Evolutionary conservation across 2,797 vertebrate species (phyloP), one percentile per base, ranked within the genome.

Genomic region (Sebastes ruberrimus): DNA sequence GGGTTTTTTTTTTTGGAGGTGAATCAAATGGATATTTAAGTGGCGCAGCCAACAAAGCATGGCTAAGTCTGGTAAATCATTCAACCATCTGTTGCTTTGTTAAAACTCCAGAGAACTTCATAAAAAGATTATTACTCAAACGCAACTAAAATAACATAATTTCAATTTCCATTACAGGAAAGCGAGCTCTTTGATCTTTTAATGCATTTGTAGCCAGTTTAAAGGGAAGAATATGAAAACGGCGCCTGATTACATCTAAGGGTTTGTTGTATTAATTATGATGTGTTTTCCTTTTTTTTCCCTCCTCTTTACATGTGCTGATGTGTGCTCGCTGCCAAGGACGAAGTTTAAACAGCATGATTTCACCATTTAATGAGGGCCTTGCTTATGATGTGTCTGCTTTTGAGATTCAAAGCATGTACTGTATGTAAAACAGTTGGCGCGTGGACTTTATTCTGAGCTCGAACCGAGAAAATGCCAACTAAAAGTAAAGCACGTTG

Each of bases 291-390:
- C 73, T 74, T 77, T 82, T 78, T 82, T 65, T 30, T 1, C 38
- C 61, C 64, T 71, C 70, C 60, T 78, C 78, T 80, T 88, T 88
- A 91, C 87, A 92, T 91, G 89, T 89, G 86, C 93, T 92, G 91
- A 93, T 88, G 90, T 85, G 86, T 68, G 87, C 86, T 92, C 13
- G 77, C 92, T 94, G 91, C 93, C 92, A 94, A 93, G 91, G 91
- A 94, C 90, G 81, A 90, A 92, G 89, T 94, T 93, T 93, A 94
- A 94, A 94, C 90, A 93, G 93, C 93, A 94, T 93, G 93, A 92
- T 94, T 95, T 92, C 89, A 89, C 86, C 86, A 82, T 91, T 93
- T 93, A 94, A 94, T 94, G 92, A 95, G 90, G 88, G 80, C 88
- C 83, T 81, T 79, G 88, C 92, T 90, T 93, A 91, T 95, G 93